Evolutionary conservation across 2,797 vertebrate species (phyloP).

Genomic region (Malurus splendens): DNA sequence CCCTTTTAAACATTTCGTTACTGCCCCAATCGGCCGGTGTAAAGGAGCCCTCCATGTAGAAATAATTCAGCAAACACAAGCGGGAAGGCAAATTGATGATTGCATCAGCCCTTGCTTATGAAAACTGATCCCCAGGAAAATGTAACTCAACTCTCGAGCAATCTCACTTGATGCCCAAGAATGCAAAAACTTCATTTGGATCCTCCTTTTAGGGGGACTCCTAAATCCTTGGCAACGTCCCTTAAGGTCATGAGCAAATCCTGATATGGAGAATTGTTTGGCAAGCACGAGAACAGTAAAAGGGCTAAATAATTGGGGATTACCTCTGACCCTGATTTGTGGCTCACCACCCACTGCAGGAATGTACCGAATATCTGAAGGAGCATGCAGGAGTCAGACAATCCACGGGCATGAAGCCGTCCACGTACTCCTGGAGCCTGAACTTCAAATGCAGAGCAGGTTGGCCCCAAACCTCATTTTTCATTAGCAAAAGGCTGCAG

Average conservation of each 20-base stretch:
- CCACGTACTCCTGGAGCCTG: not conserved
- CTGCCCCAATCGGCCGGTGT: rapidly evolving
- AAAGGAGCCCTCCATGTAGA: not conserved
- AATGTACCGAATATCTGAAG: conserved; percentile 39
- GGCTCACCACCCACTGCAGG: conserved; percentile 50
- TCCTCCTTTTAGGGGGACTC: conserved; percentile 55
- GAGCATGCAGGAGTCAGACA: conserved; percentile 22
- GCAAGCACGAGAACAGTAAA: conserved; percentile 38
- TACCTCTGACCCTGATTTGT: conserved; percentile 49
- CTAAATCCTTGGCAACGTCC: conserved; percentile 44
- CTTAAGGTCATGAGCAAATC: conserved; percentile 58
- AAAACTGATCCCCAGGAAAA: conserved; percentile 47
- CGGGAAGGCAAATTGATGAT: not conserved
- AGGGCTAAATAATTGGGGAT: conserved; percentile 58
- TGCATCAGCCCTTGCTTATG: conserved; percentile 40
- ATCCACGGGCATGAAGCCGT: not conserved
- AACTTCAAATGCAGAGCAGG: not conserved
- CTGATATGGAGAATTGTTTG: conserved; percentile 43
- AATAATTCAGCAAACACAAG: conserved; percentile 18
- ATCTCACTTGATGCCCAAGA: conserved; percentile 22
- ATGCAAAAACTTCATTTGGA: conserved; percentile 24
- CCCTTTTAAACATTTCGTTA: not conserved
- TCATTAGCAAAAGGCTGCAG: not conserved
- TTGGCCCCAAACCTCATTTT: conserved; percentile 6
- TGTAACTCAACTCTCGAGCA: conserved; percentile 32